phyloP scores from a whole-genome alignment of 2,113 vertebrate genomes.

The Perca fluviatilis region DNA sequence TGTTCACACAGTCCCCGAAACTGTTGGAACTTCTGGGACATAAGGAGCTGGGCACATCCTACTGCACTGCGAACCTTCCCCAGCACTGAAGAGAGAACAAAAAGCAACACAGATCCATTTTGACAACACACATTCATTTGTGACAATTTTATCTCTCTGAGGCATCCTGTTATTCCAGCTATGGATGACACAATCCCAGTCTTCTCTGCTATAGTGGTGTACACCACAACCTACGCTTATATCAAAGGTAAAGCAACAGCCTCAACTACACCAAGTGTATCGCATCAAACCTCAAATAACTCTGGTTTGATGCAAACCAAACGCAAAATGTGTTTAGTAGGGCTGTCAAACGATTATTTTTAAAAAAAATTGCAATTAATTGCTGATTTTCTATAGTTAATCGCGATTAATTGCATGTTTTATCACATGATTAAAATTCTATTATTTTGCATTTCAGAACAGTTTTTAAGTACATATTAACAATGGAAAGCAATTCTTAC shows the following conservation, averaged over 20 bases:
- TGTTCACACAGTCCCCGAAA: conserved; percentile 98
- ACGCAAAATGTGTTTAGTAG: background rate
- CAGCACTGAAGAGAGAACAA: conserved; percentile 85
- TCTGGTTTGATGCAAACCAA: background rate
- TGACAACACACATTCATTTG: background rate
- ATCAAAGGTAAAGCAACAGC: background rate
- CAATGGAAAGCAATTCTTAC: no score
- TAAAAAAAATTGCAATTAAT: no score
- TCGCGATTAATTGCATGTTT: no score
- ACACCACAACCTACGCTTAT: background rate
- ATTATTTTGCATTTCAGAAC: no score
- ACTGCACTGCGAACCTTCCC: conserved; percentile 96
- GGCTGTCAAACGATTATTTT: no score
- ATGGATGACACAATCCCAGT: background rate
- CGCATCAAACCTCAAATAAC: no score
- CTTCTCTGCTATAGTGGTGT: background rate
- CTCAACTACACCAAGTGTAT: background rate
- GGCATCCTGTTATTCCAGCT: background rate
- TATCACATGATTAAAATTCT: no score
- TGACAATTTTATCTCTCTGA: background rate
- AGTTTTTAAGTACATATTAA: no score
- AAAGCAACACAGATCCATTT: background rate
- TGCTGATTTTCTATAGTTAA: no score
- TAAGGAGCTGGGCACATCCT: conserved; percentile 86
- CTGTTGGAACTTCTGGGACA: conserved; percentile 96